phyloP scores from a whole-genome alignment of 2,113 vertebrate species.

The Microtus pennsylvanicus region DNA sequence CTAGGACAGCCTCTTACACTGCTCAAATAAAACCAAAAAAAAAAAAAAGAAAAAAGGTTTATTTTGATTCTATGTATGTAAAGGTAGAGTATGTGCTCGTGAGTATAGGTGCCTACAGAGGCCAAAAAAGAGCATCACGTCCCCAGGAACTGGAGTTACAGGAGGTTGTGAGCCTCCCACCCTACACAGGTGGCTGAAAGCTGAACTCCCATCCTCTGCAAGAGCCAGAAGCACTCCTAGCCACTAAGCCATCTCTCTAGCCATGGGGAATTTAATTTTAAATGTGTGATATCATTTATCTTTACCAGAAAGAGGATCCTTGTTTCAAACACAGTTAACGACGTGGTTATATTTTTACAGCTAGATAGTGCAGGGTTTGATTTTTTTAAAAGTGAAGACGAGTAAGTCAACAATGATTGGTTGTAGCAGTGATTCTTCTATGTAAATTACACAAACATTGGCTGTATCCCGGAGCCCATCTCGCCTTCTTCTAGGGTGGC shows the following conservation, averaged over 20 bases:
- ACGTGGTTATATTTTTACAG: not conserved
- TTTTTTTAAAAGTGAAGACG: not conserved
- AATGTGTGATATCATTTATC: not conserved
- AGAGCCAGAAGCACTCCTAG: not conserved
- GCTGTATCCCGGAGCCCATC: not conserved
- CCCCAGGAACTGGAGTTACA: not conserved
- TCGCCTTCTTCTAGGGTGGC: rapidly evolving
- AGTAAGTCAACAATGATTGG: not conserved
- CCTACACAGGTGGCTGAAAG: not conserved
- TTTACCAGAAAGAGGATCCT: not conserved
- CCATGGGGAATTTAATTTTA: not conserved
- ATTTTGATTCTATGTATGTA: not conserved
- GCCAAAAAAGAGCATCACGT: not conserved
- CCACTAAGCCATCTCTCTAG: no score
- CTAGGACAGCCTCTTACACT: no score
- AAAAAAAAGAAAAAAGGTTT: not conserved
- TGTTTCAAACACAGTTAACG: not conserved
- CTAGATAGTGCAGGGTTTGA: not conserved
- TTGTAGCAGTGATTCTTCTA: not conserved
- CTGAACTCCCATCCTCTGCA: not conserved
- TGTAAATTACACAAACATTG: not conserved
- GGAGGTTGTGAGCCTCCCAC: no score
- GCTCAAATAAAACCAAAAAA: no score
- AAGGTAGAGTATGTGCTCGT: no score
- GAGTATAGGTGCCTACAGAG: not conserved